A percentile compares a stretch with the other conserved stretches of the same genome.
phyloP scores from a whole-genome alignment of 2,888 invertebrate species.

The Digitonthophagus gazella region DNA sequence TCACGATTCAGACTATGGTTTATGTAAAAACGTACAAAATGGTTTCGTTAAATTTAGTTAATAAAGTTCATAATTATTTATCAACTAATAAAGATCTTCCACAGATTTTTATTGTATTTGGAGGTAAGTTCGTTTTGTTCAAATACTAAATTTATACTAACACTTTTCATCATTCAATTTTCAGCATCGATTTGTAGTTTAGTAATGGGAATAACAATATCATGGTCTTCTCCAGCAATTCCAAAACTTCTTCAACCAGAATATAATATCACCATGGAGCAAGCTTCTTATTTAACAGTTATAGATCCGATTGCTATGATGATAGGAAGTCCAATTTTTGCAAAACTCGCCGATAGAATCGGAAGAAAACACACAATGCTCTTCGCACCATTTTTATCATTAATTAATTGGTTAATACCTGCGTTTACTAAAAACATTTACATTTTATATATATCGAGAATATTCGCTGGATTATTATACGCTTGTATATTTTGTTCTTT shows the following conservation, averaged over 20 bases:
- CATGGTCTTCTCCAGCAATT: conserved; percentile 28
- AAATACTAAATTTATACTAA: background rate
- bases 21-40: background rate
- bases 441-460: conserved; percentile 40
- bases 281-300: conserved; percentile 43
- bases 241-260: conserved; percentile 26
- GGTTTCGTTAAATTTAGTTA: background rate
- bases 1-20: background rate
- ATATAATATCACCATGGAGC: conserved; percentile 38
- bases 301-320: conserved; percentile 39
- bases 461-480: conserved; percentile 39
- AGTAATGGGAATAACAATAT: conserved; percentile 20
- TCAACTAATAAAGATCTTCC: background rate
- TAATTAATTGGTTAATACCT: conserved; percentile 36
- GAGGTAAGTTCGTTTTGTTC: background rate
- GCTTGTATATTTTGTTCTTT: conserved; percentile 37
- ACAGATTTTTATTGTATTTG: background rate
- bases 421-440: conserved; percentile 36
- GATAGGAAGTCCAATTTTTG: conserved; percentile 35
- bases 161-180: background rate
- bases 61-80: background rate
- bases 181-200: conserved; percentile 22
- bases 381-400: conserved; percentile 38
- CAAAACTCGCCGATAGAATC: conserved; percentile 37
- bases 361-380: conserved; percentile 41